Conservation (phyloP, 2,888 invertebrate species). For the Volucella bombylans region DNA sequence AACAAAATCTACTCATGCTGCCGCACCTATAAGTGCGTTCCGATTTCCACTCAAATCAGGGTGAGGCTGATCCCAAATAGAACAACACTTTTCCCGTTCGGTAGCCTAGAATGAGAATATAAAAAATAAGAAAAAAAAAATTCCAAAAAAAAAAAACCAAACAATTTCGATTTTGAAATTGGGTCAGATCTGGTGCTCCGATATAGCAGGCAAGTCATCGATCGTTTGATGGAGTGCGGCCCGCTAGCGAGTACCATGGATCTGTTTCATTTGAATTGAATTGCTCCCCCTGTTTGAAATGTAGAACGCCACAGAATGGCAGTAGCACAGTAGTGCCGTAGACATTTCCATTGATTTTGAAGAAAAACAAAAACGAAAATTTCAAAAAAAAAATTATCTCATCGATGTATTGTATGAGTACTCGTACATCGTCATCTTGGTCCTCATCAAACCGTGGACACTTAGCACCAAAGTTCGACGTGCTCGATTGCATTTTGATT, state of each 20-base stretch:
- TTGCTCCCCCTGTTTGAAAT: constrained; percentile 36
- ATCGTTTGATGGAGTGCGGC: constrained; percentile 34
- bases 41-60: constrained; percentile 24
- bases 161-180: constrained; percentile 53
- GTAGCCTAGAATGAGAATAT: constrained; percentile 23
- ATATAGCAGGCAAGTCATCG: constrained; percentile 39
- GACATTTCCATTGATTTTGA: constrained; percentile 30
- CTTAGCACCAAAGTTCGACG: constrained; percentile 5
- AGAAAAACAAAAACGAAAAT: background rate
- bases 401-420: constrained; percentile 13
- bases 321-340: constrained; percentile 1
- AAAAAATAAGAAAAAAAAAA: too few species aligned
- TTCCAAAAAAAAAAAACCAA: constrained; percentile 14
- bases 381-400: constrained; percentile 36
- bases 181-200: constrained; percentile 55
- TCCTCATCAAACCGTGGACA: constrained; percentile 19
- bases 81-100: constrained; percentile 29
- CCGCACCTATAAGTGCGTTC: constrained; percentile 24
- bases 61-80: constrained; percentile 40
- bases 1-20: background rate
- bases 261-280: constrained; percentile 38
- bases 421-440: constrained; percentile 14
- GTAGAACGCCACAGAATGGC: constrained; percentile 28
- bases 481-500: constrained; percentile 14
- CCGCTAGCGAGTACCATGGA: background rate